A percentile compares a stretch with the other conserved stretches of the same genome.
Evolutionary conservation across 2,888 invertebrate genomes (phyloP).

Genomic region (Caenorhabditis zanzibari): DNA sequence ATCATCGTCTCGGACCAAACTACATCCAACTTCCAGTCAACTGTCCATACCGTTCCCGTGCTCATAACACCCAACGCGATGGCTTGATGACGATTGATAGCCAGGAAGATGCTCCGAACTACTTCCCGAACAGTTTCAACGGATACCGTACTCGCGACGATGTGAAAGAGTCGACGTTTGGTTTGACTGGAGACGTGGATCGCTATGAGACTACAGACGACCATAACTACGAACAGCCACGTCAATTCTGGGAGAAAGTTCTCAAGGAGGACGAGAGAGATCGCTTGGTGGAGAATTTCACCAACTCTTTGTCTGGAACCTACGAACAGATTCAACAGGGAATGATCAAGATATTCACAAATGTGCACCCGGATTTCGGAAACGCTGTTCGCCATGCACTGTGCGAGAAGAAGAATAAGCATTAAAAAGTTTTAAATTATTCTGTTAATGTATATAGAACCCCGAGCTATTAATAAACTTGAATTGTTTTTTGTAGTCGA

Average conservation of each 20-base stretch:
- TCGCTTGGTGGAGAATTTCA: slow-evolving; percentile 90
- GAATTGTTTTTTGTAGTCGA: too few species aligned
- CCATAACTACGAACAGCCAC: slow-evolving; percentile 93
- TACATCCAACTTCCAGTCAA: slow-evolving; percentile 94
- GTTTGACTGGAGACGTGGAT: slow-evolving; percentile 89
- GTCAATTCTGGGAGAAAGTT: slow-evolving; percentile 89
- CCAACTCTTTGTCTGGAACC: slow-evolving; percentile 88
- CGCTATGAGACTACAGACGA: slow-evolving; percentile 90
- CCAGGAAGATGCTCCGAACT: slow-evolving; percentile 93
- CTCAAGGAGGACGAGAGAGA: slow-evolving; percentile 89
- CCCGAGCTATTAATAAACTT: neutral
- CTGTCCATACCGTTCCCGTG: slow-evolving; percentile 88
- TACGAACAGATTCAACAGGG: slow-evolving; percentile 92
- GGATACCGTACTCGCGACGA: slow-evolving; percentile 88
- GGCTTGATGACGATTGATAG: slow-evolving; percentile 89
- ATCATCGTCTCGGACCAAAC: slow-evolving; percentile 93
- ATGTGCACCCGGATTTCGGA: slow-evolving; percentile 91
- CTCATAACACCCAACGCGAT: slow-evolving; percentile 92
- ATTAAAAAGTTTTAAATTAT: neutral
- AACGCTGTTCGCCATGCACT: slow-evolving; percentile 80
- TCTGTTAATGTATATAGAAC: slow-evolving; percentile 13
- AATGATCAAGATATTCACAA: slow-evolving; percentile 90
- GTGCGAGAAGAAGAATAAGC: slow-evolving; percentile 42
- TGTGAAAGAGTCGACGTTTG: slow-evolving; percentile 85
- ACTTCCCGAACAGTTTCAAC: slow-evolving; percentile 96